Base-by-base conservation (phyloP, 1,140 invertebrate species). In the Laodelphax striatellus region DNA sequence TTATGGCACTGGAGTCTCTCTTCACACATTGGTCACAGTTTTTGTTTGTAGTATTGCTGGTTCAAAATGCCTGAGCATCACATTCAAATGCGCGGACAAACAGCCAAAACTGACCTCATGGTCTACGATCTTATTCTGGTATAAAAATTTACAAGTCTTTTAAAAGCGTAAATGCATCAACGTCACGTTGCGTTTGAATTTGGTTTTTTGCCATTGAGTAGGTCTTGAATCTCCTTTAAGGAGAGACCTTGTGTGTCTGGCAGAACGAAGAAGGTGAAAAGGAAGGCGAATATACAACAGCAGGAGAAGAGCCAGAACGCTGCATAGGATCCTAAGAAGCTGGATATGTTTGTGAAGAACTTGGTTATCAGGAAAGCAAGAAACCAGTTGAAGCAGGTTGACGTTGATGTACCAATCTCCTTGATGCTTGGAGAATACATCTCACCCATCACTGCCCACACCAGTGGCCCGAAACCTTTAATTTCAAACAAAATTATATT, bases 371-470 rank as follows among this genome's bases (percentile, higher is more conserved):
- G 57, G 70, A 94, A 94, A 0, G 82, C 86, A 41, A 88, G 72
- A 0, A 80, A 68, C 90, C 91, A 94, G 66, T 87, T 91, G 58
- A 82, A 78, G 41, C 82, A 82, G 0, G 89, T 84, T 0, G 87
- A 85, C 5, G 90, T 76, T 0, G 86, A 82, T 0, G 86, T 84
- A 1, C 88, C 89, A 2, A 81, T 73, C 0, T 86, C 84, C 69
- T 90, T 86, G 1, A 90, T 81, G 64, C 85, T 82, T 0, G 82
- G 76, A 1, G 90, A 82, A 65, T 92, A 88, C 64, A 93, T 80
- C 73, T 94, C 88, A 1, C 84, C 85, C 79, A 92, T 85, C 31
- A 94, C 80, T 0, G 89, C 82, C 88, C 90, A 92, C 0, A 89
- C 87, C 11, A 94, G 73, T 0, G 91, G 88, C 0, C 90, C 90